phyloP scores from a whole-genome alignment of 2,888 invertebrate species.

The Smittia sp. region DNA sequence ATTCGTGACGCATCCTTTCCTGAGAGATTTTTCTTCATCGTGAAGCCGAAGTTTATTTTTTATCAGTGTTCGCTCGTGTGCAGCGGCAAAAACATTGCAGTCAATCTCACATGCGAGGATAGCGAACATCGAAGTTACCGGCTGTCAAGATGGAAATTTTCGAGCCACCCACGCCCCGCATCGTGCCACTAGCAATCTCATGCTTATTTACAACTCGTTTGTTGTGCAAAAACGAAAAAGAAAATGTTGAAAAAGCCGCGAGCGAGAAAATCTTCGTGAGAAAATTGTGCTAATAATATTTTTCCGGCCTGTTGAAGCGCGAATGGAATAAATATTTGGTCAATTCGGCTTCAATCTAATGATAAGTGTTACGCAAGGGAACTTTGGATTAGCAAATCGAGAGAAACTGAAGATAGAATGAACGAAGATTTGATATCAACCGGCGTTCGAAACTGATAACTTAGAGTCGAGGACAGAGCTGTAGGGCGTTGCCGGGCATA shows the following conservation, averaged over 20 bases:
- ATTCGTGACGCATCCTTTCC: no score
- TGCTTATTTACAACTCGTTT: neutral
- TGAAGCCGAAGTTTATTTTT: no score
- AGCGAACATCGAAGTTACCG: no score
- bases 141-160: neutral
- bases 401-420: neutral
- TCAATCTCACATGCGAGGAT: neutral
- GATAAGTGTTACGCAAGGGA: neutral
- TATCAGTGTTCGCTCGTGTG: no score
- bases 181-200: neutral
- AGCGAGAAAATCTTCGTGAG: neutral
- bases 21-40: no score
- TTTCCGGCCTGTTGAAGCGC: conserved; percentile 24
- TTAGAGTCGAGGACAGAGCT: neutral
- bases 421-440: neutral
- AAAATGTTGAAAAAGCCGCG: neutral
- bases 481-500: neutral
- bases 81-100: no score
- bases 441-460: neutral
- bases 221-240: neutral
- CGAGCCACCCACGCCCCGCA: neutral
- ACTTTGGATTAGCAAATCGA: neutral
- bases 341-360: neutral
- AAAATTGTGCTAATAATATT: conserved; percentile 39
- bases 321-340: neutral